A percentile compares a stretch with the other conserved stretches of the same genome.
phyloP scores from a whole-genome alignment of 2,888 invertebrate species.

The Parascotia fuliginaria region DNA sequence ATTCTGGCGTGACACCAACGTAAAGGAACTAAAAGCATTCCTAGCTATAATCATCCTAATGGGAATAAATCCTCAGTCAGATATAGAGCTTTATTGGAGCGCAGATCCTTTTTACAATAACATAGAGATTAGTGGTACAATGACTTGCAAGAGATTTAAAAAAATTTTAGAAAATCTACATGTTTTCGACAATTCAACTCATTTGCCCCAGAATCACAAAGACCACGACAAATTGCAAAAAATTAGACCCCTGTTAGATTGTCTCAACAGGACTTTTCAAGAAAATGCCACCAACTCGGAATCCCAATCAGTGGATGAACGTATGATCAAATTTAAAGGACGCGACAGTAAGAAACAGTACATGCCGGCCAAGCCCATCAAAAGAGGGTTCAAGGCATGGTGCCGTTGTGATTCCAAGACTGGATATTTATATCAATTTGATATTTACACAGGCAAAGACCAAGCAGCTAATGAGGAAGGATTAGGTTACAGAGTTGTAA shows the following conservation, averaged over 20 bases:
- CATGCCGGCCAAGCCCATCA: constrained; percentile 44
- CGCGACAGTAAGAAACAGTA: constrained; percentile 35
- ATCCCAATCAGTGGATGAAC: constrained; percentile 21
- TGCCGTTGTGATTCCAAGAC: too few relatives aligned
- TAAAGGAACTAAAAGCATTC: too few relatives aligned
- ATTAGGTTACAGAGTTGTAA: too few relatives aligned
- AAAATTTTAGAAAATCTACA: constrained; percentile 11
- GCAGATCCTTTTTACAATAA: constrained; percentile 22
- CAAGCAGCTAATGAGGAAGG: too few relatives aligned
- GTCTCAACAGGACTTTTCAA: constrained; percentile 16
- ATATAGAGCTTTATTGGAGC: constrained; percentile 19
- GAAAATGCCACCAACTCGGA: constrained; percentile 19
- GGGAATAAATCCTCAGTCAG: background rate
- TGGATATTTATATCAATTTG: too few relatives aligned
- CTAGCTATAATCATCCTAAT: too few relatives aligned
- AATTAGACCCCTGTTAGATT: constrained; percentile 20
- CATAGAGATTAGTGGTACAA: constrained; percentile 15
- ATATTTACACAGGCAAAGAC: too few relatives aligned
- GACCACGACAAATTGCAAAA: constrained; percentile 24
- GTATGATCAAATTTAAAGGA: constrained; percentile 33
- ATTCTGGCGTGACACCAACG: too few relatives aligned
- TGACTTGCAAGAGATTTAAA: constrained; percentile 16
- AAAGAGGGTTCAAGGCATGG: too few relatives aligned
- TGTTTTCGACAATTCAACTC: constrained; percentile 17
- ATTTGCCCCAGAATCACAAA: constrained; percentile 18